phyloP scores from a whole-genome alignment of 2,888 invertebrate genomes.

The Stegophylla sp. region DNA sequence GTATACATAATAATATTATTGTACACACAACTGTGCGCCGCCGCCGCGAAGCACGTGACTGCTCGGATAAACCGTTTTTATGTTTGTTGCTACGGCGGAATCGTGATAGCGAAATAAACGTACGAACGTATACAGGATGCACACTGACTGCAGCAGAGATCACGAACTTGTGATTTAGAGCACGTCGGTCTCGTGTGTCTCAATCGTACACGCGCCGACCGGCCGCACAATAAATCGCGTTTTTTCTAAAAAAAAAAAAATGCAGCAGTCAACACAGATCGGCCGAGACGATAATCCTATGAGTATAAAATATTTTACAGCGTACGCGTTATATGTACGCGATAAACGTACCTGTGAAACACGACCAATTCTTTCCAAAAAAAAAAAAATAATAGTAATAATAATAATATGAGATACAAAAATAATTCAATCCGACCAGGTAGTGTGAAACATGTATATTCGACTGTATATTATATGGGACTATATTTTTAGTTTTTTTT shows the following conservation, averaged over 20 bases:
- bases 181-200: slow-evolving; percentile 56
- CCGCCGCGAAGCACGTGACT: slow-evolving; percentile 29
- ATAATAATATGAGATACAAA: not conserved
- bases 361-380: not conserved
- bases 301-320: slow-evolving; percentile 14
- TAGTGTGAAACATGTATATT: not conserved
- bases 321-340: not conserved
- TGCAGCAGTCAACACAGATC: slow-evolving; percentile 12
- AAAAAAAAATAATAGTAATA: not conserved
- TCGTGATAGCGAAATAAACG: slow-evolving; percentile 43
- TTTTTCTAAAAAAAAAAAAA: slow-evolving; percentile 23
- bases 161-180: slow-evolving; percentile 58
- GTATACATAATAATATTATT: not conserved
- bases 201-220: slow-evolving; percentile 29
- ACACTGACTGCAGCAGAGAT: slow-evolving; percentile 26
- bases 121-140: slow-evolving; percentile 20
- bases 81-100: not conserved
- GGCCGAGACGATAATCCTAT: slow-evolving; percentile 29
- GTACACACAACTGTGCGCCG: not conserved
- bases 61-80: slow-evolving; percentile 2
- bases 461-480: not conserved
- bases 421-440: not conserved
- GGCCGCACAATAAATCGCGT: slow-evolving; percentile 47
- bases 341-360: slow-evolving; percentile 10
- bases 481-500: not conserved